Evolutionary conservation across 2,888 invertebrate species (phyloP).

Genomic region (Chorisops tibialis): DNA sequence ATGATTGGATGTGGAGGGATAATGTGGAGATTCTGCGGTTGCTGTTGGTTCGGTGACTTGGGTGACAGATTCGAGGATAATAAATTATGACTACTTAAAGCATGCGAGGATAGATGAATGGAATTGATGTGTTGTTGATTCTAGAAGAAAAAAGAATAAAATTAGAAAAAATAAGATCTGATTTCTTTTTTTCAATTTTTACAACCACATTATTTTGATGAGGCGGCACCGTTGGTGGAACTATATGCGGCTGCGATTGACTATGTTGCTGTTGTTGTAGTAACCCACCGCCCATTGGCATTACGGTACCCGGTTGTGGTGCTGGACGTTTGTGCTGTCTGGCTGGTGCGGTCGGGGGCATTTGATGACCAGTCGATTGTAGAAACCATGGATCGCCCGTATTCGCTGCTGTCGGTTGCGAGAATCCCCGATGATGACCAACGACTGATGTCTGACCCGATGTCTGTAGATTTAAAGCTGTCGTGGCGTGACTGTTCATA

Average conservation of each 20-base stretch:
- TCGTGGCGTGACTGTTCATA: constrained; percentile 53
- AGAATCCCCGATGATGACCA: constrained; percentile 53
- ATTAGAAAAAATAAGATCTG: neutral
- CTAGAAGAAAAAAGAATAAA: constrained; percentile 36
- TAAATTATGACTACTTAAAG: constrained; percentile 53
- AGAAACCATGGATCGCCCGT: constrained; percentile 53
- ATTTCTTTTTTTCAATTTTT: neutral
- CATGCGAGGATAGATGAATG: constrained; percentile 51
- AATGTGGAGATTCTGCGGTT: constrained; percentile 42
- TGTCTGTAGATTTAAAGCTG: constrained; percentile 45
- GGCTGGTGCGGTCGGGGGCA: constrained; percentile 53
- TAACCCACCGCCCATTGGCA: constrained; percentile 34
- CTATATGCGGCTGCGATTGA: constrained; percentile 51
- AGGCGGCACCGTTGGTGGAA: constrained; percentile 50
- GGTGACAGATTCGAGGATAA: constrained; percentile 50
- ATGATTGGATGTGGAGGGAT: constrained; percentile 26
- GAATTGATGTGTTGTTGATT: constrained; percentile 44
- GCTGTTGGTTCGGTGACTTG: constrained; percentile 52
- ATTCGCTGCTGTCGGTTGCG: constrained; percentile 49
- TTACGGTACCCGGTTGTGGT: constrained; percentile 45
- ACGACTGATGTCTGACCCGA: constrained; percentile 52
- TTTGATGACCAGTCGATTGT: constrained; percentile 52
- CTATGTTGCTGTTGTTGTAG: constrained; percentile 49
- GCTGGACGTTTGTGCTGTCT: constrained; percentile 54
- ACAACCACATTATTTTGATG: constrained; percentile 47